Evolutionary conservation across 2,888 invertebrate species (phyloP), one percentile per base, ranked within the genome.

Genomic region (Labia minor): DNA sequence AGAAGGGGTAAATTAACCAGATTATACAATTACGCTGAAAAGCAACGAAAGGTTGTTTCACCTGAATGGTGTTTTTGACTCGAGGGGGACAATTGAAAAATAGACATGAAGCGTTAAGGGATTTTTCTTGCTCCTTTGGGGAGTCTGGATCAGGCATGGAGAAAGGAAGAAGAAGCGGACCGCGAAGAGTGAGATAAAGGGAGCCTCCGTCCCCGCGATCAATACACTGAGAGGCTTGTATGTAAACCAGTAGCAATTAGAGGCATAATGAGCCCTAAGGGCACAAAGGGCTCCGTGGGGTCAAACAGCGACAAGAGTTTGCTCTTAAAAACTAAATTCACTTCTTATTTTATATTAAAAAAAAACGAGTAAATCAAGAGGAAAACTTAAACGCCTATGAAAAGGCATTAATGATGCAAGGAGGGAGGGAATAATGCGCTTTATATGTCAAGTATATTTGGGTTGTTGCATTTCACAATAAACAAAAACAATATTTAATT

Each of bases 161-260:
- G 49, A 14, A 49, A 49, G 49, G 14, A 49, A 14, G 6, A 14
- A 14, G 14, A 4, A 4, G 49, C 49, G 49, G 14, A 49, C 14
- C 49, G 14, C 49, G 16, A 49, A 16, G 8, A 49, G 49, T 49
- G 49, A 49, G 49, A 49, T 49, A 49, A 49, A 49, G 49, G 49
- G 49, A 49, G n/a, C 49, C 49, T 11, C 49, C 49, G 49, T 49
- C 49, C 14, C 3, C 8, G 49, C 49, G 49, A 49, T 49, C 49
- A 49, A 49, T 49, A 49, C 49, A 14, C 49, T 49, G 8, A 49
- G 49, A 49, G 49, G 49, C 49, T 49, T 49, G 49, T 49, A 49
- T 49, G 49, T 49, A 49, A 49, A 49, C 49, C 49, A 49, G 49
- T 49, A 49, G 49, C 49, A 49, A 49, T 49, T 49, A 49, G 49